Base-by-base conservation (phyloP, 2,888 invertebrate species). In the Microdon myrmicae region DNA sequence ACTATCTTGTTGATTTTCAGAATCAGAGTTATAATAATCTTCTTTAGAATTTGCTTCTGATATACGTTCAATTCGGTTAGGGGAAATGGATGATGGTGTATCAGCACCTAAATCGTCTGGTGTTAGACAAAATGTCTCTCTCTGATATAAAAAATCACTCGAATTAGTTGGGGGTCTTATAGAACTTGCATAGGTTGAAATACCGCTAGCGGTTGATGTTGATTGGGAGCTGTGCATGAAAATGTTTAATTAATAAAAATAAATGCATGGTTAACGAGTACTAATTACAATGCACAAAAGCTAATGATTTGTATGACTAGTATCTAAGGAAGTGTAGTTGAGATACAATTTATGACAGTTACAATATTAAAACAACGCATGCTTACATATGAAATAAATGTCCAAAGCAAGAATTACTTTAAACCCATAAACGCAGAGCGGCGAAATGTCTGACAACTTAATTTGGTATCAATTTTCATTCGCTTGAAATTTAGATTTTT, bases 181-280 rank as follows among this genome's bases (percentile, higher is more conserved):
- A 45, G 79, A 79, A 72, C 79, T 79, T 67, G 79, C 79, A 70
- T 79, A 78, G 53, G 79, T 79, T 54, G 79, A 79, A 67, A 79
- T 78, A 68, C 79, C 79, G 68, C 79, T 79, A 47, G 76, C 78
- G 38, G 78, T 76, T 43, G 77, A 77, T 14, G 79, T 76, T 26
- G 79, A 78, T 68, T 78, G 78, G 16, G 79, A 79, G 68, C 79
- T 79, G 68, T 13, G 69, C 68, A 37, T 35, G 43, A 39, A 53
- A 49, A 49, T 29, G 20, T 35, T 48, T 34, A 17, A 43, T 26
- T 2, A 16, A 29, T 61, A 56, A 61, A 38, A 48, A 37, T 37
- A 20, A 20, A 49, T 43, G 23, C 44, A 49, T n/a, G 13, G n/a
- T n/a, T 5, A 26, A 41, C 23, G 12, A 39, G n/a, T n/a, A n/a